phyloP scores from a whole-genome alignment of 23 tunicate species.

The Ascidia mentula region DNA sequence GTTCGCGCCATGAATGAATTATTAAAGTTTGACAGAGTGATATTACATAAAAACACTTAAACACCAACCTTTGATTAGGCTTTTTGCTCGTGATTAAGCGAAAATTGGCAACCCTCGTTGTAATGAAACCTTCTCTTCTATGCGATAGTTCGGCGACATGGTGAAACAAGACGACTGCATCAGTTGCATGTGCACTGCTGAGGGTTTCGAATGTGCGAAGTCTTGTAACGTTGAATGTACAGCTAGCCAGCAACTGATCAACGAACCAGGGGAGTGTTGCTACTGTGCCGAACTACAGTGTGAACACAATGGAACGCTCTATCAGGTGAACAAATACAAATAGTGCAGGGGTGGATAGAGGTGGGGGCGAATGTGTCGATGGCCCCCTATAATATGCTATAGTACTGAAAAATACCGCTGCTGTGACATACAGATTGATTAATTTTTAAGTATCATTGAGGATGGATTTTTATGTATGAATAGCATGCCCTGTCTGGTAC shows the following conservation, averaged over 20 bases:
- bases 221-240: constrained; percentile 56
- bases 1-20: no score
- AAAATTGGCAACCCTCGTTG: not conserved
- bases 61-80: not conserved
- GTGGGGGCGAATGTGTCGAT: no score
- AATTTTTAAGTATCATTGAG: no score
- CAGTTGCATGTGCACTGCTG: constrained; percentile 49
- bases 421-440: no score
- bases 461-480: no score
- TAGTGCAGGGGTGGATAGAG: no score
- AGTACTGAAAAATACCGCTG: no score
- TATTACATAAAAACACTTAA: not conserved
- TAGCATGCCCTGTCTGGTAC: no score
- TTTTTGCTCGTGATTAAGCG: not conserved
- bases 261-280: constrained; percentile 53
- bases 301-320: constrained; percentile 24
- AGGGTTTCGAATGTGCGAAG: constrained; percentile 50
- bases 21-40: no score
- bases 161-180: constrained; percentile 44
- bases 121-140: not conserved
- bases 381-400: no score
- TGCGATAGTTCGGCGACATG: constrained; percentile 49
- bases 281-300: constrained; percentile 65
- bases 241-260: constrained; percentile 51
- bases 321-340: constrained; percentile 25